A percentile compares a stretch with the other conserved stretches of the same genome.
These are phyloP conservation scores for Nautilus pompilius DNA, from an alignment of 1,140 invertebrate genomes.

Conservation along the genomic window DNA sequence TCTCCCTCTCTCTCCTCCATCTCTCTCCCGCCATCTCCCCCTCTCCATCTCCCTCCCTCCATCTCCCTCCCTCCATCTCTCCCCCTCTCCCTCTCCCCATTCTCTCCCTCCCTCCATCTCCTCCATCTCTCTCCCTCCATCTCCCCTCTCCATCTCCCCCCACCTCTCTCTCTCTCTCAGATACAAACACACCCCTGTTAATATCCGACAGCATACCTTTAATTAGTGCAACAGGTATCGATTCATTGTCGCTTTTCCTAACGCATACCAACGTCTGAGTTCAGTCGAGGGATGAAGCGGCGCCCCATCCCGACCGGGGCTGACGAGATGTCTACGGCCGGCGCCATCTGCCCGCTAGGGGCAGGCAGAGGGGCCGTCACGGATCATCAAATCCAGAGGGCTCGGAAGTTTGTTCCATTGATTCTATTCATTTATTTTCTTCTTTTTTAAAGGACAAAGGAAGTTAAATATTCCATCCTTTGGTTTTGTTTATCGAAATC, in stretches of 20 bases:
- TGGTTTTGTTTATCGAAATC: no score
- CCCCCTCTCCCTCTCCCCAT: no score
- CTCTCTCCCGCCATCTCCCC: neutral
- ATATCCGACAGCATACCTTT: constrained; percentile 13
- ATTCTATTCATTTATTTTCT: no score
- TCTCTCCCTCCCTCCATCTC: neutral
- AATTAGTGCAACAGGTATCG: neutral
- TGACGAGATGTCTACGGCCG: no score
- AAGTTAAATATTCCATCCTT: no score
- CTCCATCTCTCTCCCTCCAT: neutral
- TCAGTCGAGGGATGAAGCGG: no score
- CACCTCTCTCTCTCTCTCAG: neutral
- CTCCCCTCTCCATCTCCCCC: neutral
- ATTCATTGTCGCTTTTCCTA: constrained; percentile 9
- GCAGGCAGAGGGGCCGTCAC: no score
- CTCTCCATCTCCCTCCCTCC: neutral
- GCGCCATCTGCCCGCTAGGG: no score
- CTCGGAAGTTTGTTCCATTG: no score
- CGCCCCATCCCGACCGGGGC: no score
- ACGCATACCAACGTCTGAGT: neutral
- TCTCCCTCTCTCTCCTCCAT: neutral
- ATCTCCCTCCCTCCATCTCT: neutral
- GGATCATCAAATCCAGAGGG: no score
- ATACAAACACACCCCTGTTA: neutral
- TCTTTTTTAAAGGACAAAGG: no score